Evolutionary conservation across 2,113 vertebrate genomes (phyloP), one percentile per base, ranked within the genome.

Genomic region (Tylochromis polylepis): DNA sequence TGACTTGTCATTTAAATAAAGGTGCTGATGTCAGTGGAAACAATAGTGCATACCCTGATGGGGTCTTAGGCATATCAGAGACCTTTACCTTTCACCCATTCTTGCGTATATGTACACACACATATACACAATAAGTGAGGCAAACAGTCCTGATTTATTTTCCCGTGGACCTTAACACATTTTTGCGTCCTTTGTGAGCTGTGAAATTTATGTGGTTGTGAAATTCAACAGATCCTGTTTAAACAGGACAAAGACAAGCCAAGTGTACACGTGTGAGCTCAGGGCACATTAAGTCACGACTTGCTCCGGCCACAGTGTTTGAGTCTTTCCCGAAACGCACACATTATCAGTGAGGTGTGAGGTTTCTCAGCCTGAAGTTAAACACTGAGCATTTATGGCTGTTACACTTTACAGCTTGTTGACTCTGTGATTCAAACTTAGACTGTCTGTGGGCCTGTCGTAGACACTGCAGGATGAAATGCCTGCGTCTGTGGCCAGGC

Each of bases 181-280:
- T 59, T 87, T 89, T 51, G 60, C 93, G 86, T 89, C 93, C 88
- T 95, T 95, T 90, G 94, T 92, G 87, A 92, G 89, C 92, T 88
- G n/a, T n/a, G n/a, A n/a, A n/a, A n/a, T n/a, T n/a, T n/a, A n/a
- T n/a, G n/a, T n/a, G 92, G 89, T 96, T 96, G 96, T 95, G 95
- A 97, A 97, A 97, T 96, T 97, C 93, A 95, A 86, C 96, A 95
- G 92, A 84, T 90, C 58, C 79, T 96, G 80, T 94, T 91, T 95
- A 96, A 94, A 95, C 93, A 94, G 93, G 88, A 83, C 18, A 85
- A 88, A 91, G 86, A 94, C 89, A 85, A 86, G 79, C 58, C 58
- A 78, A 88, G 78, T 36, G 62, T 59, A 65, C 43, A 84, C 51
- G 85, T 85, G 86, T 89, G 77, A 87, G 83, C 77, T 80, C 75